Base-by-base conservation (phyloP, 2,797 vertebrate genomes). In the Bufotes viridis region DNA sequence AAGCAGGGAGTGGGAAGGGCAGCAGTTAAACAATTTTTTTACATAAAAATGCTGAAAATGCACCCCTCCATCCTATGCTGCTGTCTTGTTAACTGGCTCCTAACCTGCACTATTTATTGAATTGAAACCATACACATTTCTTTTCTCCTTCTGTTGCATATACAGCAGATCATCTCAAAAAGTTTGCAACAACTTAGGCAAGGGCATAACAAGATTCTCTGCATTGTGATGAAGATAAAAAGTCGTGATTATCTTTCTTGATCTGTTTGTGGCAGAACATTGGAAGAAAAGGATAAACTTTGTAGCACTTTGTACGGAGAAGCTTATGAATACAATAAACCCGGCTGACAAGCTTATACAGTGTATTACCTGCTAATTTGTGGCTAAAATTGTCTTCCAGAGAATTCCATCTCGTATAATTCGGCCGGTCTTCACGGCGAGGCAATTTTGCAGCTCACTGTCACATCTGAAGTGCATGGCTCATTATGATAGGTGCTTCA, bases 331-430 rank as follows among this genome's bases (percentile, higher is more conserved):
- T 83, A 78, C 81, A 69, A 87, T 88, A 88, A 70, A 78, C 61
- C 61, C 60, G 26, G 29, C 26, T 78, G 85, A 83, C 81, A 84
- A 84, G 81, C 81, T 84, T 74, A 88, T 84, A 65, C 87, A 84
- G 81, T 79, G 75, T 70, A 88, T 88, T 88, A 88, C 63, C 87
- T 83, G 74, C 87, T 84, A 88, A 88, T 88, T 88, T 88, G 87
- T 84, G 81, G 26, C 53, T 58, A 84, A 88, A 78, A 88, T 88
- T 88, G 87, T 84, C 61, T 83, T 70, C 75, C 26, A 79, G 61
- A 88, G 87, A 84, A 88, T 84, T 84, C 81, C 81, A 88, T 88
- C 81, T 88, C 74, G 24, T n/a, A 84, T 78, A 83, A 88, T 88
- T 88, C 63, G 11, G 51, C 74, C 17, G 74, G 49, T 55, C 58